Base-by-base conservation (phyloP, 2,888 invertebrate genomes). In the Drymonia ruficornis region DNA sequence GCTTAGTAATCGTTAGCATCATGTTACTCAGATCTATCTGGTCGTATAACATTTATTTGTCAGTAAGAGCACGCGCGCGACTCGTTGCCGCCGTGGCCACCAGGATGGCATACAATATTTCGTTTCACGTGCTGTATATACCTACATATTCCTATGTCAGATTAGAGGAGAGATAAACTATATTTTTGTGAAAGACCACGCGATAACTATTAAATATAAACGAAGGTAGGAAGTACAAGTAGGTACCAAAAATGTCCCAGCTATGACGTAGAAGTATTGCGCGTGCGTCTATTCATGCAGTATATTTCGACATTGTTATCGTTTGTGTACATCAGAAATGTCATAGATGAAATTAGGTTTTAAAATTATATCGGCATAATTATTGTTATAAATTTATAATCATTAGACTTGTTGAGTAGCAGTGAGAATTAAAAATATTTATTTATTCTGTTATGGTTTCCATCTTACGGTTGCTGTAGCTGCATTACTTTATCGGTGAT, bases 391-490 rank as follows among this genome's bases (percentile, higher is more conserved):
- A 85, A 87, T 85, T 85, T 84, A 84, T 89, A 83, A 86, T 84
- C 84, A 84, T 80, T 89, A 87, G 83, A 86, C 79, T 89, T 91
- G 91, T 91, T 91, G 86, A 87, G 87, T 91, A 91, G 91, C 89
- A 82, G 83, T 89, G 89, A 89, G 80, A 86, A 83, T 83, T 86
- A 79, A 81, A 61, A 71, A 86, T 84, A 86, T 86, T 89, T 90
- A 91, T 91, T 91, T 90, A 89, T 87, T 89, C 72, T 81, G 83
- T 89, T 88, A 84, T 84, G 72, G 84, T 84, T 89, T 87, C 77
- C 79, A 83, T 78, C 77, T 78, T 86, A 81, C 71, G 80, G 86
- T 87, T 81, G 82, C 87, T 88, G 87, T 90, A 91, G 90, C 83
- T 85, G 84, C 87, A 88, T 91, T 88, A 87, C 82, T 88, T 89